Evolutionary conservation across 2,797 vertebrate species (phyloP).

Genomic region (Philypnodon macrostomus): DNA sequence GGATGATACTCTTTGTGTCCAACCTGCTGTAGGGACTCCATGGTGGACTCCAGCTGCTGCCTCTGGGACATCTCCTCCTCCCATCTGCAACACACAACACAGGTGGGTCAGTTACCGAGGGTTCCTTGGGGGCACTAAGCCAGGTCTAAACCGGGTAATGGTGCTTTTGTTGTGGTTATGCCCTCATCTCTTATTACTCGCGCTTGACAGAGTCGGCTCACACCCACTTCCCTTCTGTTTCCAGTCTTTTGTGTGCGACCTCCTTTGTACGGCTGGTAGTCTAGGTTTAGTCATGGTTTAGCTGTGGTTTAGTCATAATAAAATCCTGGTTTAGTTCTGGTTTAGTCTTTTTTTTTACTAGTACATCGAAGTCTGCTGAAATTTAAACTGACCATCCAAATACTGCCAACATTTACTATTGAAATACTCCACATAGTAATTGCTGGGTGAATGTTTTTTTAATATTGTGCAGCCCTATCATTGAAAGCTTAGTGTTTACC

Average conservation of each 20-base stretch:
- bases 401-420: too few relatives aligned
- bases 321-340: too few relatives aligned
- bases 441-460: too few relatives aligned
- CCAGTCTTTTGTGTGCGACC: slow-evolving; percentile 42
- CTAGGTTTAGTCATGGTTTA: too few relatives aligned
- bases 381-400: too few relatives aligned
- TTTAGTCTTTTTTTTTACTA: too few relatives aligned
- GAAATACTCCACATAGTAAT: too few relatives aligned
- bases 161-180: slow-evolving; percentile 50
- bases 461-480: too few relatives aligned
- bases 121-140: slow-evolving; percentile 28
- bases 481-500: slow-evolving; percentile 33
- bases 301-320: too few relatives aligned
- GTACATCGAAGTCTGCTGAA: too few relatives aligned
- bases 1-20: slow-evolving; percentile 37
- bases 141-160: slow-evolving; percentile 39
- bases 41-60: slow-evolving; percentile 86
- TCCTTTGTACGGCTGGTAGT: slow-evolving; percentile 35
- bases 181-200: slow-evolving; percentile 59
- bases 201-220: slow-evolving; percentile 43
- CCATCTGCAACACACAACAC: slow-evolving; percentile 85
- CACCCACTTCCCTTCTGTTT: slow-evolving; percentile 27
- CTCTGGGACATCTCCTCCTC: slow-evolving; percentile 90
- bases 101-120: slow-evolving; percentile 52
- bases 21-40: slow-evolving; percentile 91